phyloP scores from a whole-genome alignment of 2,888 invertebrate genomes.

The Urechis unicinctus region DNA sequence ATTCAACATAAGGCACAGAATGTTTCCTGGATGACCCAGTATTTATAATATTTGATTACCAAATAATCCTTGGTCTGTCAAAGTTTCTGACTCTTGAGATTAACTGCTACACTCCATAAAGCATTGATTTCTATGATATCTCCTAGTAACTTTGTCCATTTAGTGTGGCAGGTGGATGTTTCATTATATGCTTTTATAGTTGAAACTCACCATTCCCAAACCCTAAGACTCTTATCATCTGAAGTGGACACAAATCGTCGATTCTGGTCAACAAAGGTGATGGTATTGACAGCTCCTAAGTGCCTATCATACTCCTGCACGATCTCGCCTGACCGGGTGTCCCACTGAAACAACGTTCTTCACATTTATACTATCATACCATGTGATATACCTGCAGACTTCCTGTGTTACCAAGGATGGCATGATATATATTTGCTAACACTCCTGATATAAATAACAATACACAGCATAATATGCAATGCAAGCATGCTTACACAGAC shows the following conservation, averaged over 20 bases:
- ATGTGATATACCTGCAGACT: background rate
- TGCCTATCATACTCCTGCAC: slow-evolving; percentile 98
- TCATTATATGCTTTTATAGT: no score
- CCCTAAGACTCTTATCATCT: slow-evolving; percentile 95
- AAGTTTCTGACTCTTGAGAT: no score
- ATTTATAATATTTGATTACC: no score
- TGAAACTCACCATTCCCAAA: slow-evolving; percentile 94
- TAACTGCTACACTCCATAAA: no score
- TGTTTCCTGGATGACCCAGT: no score
- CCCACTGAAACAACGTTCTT: slow-evolving; percentile 86
- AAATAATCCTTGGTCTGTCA: no score
- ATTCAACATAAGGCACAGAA: no score
- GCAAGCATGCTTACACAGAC: slow-evolving; percentile 74
- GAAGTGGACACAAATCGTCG: slow-evolving; percentile 96
- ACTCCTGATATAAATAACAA: background rate
- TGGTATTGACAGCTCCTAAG: slow-evolving; percentile 95
- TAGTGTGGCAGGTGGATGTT: no score
- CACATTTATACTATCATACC: no score
- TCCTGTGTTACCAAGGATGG: background rate
- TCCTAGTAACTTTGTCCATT: no score
- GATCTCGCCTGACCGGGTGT: slow-evolving; percentile 85
- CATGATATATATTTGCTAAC: no score
- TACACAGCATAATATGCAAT: background rate
- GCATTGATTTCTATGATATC: no score
- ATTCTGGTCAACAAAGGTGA: slow-evolving; percentile 98